Evolutionary conservation across 2,113 vertebrate species (phyloP).

Genomic region (Corvus hawaiiensis): DNA sequence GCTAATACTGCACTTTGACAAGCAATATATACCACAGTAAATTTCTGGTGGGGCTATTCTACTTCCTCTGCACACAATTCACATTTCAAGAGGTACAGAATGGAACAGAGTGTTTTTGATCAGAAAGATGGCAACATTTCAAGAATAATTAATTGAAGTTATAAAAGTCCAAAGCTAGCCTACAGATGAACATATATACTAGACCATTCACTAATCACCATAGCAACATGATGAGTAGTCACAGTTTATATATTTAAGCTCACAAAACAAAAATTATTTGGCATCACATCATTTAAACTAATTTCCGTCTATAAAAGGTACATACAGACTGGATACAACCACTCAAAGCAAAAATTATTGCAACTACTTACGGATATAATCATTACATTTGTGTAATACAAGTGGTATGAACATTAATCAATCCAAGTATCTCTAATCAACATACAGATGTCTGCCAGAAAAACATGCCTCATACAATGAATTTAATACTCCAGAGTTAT

Average conservation of each 20-base stretch:
- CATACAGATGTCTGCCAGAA: not conserved
- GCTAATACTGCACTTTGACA: not conserved
- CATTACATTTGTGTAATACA: not conserved
- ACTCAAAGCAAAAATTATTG: conserved; percentile 1
- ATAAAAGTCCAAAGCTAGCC: not conserved
- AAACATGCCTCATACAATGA: not conserved
- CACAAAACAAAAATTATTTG: conserved; percentile 1
- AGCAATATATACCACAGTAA: not conserved
- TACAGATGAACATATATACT: not conserved
- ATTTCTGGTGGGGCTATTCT: not conserved
- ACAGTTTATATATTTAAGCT: not conserved
- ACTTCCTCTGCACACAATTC: not conserved
- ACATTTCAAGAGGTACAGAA: not conserved
- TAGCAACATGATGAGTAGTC: not conserved
- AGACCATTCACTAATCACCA: not conserved
- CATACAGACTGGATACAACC: not conserved
- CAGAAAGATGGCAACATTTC: conserved; percentile 10
- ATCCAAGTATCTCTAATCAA: not conserved
- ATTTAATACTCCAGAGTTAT: not conserved
- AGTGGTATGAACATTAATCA: conserved; percentile 7
- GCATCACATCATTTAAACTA: not conserved
- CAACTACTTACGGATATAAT: not conserved
- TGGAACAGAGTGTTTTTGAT: not conserved
- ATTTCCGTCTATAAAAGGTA: not conserved
- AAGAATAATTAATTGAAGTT: not conserved